These are phyloP conservation scores for Malurus splendens DNA, from an alignment of 2,797 vertebrate genomes.

Conservation along the genomic window DNA sequence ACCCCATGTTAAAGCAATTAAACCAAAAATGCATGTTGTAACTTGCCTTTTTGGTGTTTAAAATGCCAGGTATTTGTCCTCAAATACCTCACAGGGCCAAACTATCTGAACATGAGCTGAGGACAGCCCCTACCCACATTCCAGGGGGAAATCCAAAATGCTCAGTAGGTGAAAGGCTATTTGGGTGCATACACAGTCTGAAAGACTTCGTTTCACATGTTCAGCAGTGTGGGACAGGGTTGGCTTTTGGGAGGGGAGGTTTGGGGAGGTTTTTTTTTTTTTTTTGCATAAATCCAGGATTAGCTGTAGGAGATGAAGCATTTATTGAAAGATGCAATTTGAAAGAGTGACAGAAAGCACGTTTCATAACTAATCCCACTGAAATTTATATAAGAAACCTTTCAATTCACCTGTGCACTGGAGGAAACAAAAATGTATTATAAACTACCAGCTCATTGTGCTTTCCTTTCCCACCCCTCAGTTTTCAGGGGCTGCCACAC, in stretches of 20 bases:
- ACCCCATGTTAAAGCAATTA: not conserved
- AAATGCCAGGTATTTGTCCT: not conserved
- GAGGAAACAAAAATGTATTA: not conserved
- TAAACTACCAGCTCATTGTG: not conserved
- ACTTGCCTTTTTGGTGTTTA: not conserved
- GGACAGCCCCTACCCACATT: not conserved
- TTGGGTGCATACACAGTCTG: not conserved
- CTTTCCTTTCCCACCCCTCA: not conserved
- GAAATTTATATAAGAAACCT: not conserved
- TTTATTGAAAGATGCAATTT: constrained; percentile 8
- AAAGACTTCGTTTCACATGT: not conserved
- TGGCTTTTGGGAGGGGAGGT: not conserved
- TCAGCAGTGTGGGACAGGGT: not conserved
- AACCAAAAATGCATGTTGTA: not conserved
- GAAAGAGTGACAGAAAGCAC: not conserved
- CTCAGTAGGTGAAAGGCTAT: not conserved
- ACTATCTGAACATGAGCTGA: not conserved
- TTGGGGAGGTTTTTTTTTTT: not conserved
- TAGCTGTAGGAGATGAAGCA: not conserved
- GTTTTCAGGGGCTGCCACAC: not conserved
- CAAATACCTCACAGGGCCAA: not conserved
- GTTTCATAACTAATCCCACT: constrained; percentile 19
- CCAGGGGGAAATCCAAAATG: not conserved
- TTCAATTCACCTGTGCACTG: not conserved
- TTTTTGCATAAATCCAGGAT: constrained; percentile 26